phyloP scores from a whole-genome alignment of 2,113 vertebrate genomes.

The Podarcis muralis region DNA sequence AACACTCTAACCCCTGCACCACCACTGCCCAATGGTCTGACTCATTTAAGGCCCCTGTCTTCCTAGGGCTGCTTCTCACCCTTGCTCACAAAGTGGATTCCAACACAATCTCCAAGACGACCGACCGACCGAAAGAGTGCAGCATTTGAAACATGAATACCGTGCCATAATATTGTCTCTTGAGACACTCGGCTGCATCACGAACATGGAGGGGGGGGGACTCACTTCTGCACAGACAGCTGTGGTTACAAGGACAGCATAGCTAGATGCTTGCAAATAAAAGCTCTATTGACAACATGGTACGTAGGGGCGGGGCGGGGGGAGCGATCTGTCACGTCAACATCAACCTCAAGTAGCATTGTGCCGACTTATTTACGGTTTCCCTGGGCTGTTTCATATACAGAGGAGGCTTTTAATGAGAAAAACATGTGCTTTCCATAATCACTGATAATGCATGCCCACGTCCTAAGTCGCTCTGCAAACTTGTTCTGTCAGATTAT shows the following conservation, averaged over 20 bases:
- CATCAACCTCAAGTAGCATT: neutral
- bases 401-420: constrained; percentile 43
- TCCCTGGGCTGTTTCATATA: neutral
- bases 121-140: no score
- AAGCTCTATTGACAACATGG: neutral
- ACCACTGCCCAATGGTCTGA: no score
- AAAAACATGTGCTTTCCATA: constrained; percentile 55
- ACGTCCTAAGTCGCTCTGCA: constrained; percentile 32
- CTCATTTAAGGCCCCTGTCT: no score
- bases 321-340: constrained; percentile 26
- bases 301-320: neutral
- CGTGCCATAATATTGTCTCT: neutral
- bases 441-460: constrained; percentile 40
- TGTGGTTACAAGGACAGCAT: neutral
- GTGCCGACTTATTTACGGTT: neutral
- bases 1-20: no score
- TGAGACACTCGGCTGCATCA: neutral
- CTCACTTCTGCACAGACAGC: neutral
- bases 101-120: no score
- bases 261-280: neutral
- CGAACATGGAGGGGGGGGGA: neutral
- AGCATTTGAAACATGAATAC: neutral
- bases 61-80: no score
- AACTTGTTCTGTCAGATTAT: constrained; percentile 39
- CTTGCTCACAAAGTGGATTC: no score